A percentile compares a stretch with the other conserved stretches of the same genome.
Conservation (phyloP, 2,113 vertebrate genomes). For the Chitala chitala region DNA sequence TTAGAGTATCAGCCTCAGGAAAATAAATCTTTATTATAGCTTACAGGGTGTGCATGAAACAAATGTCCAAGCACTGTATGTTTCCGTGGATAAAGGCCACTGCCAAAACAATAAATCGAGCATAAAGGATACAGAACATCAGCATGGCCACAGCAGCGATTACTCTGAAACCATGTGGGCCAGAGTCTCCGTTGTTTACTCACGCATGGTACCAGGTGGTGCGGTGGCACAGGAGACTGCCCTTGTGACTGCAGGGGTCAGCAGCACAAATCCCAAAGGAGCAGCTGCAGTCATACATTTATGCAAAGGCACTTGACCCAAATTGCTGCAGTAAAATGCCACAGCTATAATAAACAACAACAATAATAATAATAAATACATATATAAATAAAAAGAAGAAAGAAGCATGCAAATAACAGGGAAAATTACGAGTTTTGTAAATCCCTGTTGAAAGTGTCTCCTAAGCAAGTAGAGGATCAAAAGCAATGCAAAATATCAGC, state of each 20-base stretch:
- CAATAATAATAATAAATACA: neutral
- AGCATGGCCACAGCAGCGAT: neutral
- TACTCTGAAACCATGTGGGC: neutral
- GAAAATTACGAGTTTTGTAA: too few species aligned
- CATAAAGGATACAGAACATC: neutral
- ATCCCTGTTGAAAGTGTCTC: neutral
- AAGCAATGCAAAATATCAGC: neutral
- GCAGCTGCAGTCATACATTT: neutral
- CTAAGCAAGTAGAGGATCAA: neutral
- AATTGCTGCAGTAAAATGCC: neutral
- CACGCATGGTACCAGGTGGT: neutral
- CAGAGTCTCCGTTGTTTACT: neutral
- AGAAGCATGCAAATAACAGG: too few species aligned
- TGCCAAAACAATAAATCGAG: neutral
- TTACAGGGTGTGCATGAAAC: neutral
- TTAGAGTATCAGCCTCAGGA: neutral
- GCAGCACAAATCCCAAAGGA: neutral
- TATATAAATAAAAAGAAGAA: too few species aligned
- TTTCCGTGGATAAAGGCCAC: neutral
- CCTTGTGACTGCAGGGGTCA: neutral
- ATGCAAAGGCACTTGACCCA: slow-evolving; percentile 6
- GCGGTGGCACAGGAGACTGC: neutral
- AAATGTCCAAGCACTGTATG: neutral
- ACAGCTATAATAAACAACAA: neutral
- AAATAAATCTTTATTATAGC: slow-evolving; percentile 10